Base-by-base conservation (phyloP, 2,888 invertebrate species). In the Seladonia tumulorum region DNA sequence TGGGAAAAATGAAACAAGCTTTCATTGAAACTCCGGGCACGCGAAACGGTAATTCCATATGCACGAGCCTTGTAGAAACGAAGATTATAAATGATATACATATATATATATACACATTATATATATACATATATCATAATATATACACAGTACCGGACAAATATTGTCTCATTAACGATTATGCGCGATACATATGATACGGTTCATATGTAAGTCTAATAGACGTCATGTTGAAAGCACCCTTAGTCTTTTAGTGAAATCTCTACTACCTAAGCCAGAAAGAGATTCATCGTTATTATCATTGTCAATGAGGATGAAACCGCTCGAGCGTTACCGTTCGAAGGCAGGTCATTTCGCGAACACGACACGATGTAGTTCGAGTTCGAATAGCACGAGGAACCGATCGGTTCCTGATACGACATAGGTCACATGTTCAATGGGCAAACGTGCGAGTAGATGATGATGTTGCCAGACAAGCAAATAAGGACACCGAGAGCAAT, bases 391-490 rank as follows among this genome's bases (percentile, higher is more conserved):
- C 76, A 83, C 47, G n/a, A 42, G 71, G 81, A 72, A 76, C 57
- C 74, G 5, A 75, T 79, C 47, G 49, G 74, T 78, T 39, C 75
- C 53, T 72, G 66, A 68, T 8, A 57, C 53, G 76, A 53, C 42
- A n/a, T 66, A 53, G 87, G 93, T 95, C 94, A 95, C 94, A 95
- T 94, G 87, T 94, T 93, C 82, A 95, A 87, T 42, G 95, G 95
- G 87, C 95, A 95, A 86, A 95, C 94, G 92, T 95, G 95, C 91
- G 95, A 95, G 91, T 94, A 94, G 91, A 95, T 94, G 92, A 95
- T 95, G 93, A 95, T 95, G 93, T 95, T 95, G 93, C 95, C 95
- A 92, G 95, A 95, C 91, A 95, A 94, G 92, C 94, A 95, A 88
- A 95, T 94, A 90, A 95, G 94, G 86, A 95, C 93, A 94, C 93